Percentiles rank a stretch among this genome's conserved stretches.
phyloP scores from a whole-genome alignment of 2,888 invertebrate species.

The Tipula confusa region DNA sequence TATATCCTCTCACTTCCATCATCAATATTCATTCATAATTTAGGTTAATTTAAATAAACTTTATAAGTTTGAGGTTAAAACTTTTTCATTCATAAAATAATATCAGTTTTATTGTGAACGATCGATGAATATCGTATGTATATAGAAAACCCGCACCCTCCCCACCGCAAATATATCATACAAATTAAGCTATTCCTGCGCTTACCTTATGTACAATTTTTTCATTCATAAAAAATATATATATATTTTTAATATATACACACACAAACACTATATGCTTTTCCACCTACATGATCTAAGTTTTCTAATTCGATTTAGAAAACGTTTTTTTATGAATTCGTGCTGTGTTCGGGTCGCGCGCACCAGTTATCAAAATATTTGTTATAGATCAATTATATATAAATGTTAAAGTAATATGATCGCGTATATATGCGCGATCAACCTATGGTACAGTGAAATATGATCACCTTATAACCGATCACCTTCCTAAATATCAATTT shows the following conservation, averaged over 20 bases:
- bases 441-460: neutral
- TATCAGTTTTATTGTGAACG: too few relatives aligned
- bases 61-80: slow-evolving; percentile 4
- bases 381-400: neutral
- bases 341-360: neutral
- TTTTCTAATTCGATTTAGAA: neutral
- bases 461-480: neutral
- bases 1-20: slow-evolving; percentile 16
- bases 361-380: neutral
- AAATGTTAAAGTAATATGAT: neutral
- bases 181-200: neutral
- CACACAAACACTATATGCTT: too few relatives aligned
- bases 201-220: neutral
- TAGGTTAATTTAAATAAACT: neutral
- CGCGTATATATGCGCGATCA: neutral
- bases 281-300: neutral
- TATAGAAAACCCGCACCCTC: neutral
- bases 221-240: neutral
- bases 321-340: neutral
- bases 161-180: neutral
- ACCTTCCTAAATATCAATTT: neutral
- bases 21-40: neutral
- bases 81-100: neutral
- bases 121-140: neutral
- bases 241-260: neutral